These are phyloP conservation scores for Myrmecophaga tridactyla DNA, from an alignment of 2,113 vertebrate species.

Conservation along the genomic window DNA sequence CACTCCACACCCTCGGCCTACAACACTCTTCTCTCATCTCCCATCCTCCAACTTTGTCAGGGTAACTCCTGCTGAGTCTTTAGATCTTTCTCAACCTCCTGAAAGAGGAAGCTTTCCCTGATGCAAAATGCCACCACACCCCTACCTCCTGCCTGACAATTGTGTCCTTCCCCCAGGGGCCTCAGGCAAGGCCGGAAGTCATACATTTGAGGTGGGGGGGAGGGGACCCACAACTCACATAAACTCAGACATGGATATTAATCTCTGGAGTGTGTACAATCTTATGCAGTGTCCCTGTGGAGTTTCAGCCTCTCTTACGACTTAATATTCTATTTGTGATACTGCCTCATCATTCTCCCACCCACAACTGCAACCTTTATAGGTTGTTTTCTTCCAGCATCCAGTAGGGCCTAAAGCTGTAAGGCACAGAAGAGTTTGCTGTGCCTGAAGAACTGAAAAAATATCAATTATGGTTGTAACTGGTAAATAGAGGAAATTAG, in stretches of 20 bases:
- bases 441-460: not conserved
- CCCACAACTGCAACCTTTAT: not conserved
- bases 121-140: not conserved
- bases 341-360: not conserved
- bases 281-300: not conserved
- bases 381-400: no score
- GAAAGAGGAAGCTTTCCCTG: not conserved
- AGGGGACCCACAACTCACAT: not conserved
- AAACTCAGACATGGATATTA: not conserved
- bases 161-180: not conserved
- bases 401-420: no score
- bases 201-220: no score
- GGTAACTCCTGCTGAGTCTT: not conserved
- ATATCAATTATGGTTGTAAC: not conserved
- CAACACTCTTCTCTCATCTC: not conserved
- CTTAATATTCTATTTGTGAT: not conserved
- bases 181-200: not conserved
- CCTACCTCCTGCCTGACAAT: not conserved
- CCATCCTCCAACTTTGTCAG: not conserved
- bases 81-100: conserved; percentile 15
- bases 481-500: not conserved
- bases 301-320: not conserved
- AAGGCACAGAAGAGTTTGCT: not conserved
- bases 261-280: not conserved
- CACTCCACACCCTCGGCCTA: not conserved